Evolutionary conservation across 1,140 invertebrate genomes (phyloP).

Genomic region (Branchinecta lindahli): DNA sequence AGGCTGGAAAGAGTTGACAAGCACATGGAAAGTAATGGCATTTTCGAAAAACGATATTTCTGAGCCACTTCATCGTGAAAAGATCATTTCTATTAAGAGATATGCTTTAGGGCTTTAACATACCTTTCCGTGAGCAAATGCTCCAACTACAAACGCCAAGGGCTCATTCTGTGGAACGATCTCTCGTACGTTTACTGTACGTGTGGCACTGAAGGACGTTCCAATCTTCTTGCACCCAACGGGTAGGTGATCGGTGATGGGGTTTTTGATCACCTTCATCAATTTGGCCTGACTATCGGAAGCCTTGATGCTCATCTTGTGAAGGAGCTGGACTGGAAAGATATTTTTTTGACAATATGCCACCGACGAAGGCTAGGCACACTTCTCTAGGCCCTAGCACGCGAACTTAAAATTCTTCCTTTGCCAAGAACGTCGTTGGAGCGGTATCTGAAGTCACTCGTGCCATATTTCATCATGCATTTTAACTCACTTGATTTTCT

Average conservation of each 20-base stretch:
- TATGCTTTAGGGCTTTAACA: too few species aligned
- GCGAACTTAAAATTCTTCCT: slow-evolving; percentile 5
- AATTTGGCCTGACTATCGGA: slow-evolving; percentile 76
- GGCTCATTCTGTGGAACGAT: slow-evolving; percentile 68
- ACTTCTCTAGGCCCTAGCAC: too few species aligned
- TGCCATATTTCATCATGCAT: too few species aligned
- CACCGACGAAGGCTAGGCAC: too few species aligned
- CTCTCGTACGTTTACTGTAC: slow-evolving; percentile 56
- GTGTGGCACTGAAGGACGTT: slow-evolving; percentile 74
- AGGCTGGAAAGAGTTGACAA: too few species aligned
- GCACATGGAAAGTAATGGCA: too few species aligned
- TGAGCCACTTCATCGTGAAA: too few species aligned
- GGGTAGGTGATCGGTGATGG: slow-evolving; percentile 85
- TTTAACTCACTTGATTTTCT: too few species aligned
- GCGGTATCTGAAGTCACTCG: too few species aligned
- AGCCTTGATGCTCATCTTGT: slow-evolving; percentile 82
- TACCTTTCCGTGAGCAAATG: slow-evolving; percentile 91
- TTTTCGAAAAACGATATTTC: too few species aligned
- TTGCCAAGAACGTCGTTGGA: not conserved
- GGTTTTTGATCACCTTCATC: slow-evolving; percentile 95
- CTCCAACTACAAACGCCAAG: slow-evolving; percentile 80
- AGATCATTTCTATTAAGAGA: too few species aligned
- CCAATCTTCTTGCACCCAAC: slow-evolving; percentile 78
- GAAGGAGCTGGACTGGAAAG: slow-evolving; percentile 80
- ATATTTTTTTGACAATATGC: not conserved